Percentiles rank a stretch among this genome's conserved stretches.
These are phyloP conservation scores for Hydraecia micacea DNA, from an alignment of 2,888 invertebrate genomes.

Conservation along the genomic window DNA sequence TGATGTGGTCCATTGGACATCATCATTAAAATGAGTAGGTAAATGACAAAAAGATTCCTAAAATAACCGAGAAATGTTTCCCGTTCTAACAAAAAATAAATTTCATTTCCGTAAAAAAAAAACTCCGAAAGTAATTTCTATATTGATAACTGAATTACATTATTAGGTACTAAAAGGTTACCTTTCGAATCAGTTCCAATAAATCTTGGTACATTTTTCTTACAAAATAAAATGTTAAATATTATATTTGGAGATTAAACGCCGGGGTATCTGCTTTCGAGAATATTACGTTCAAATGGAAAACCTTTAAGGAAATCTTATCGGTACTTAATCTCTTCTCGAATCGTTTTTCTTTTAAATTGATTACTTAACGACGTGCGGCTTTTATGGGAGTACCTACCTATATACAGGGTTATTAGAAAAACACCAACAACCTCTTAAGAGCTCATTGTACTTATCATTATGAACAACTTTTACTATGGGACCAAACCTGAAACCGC, in stretches of 20 bases:
- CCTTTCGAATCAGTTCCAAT: constrained; percentile 2
- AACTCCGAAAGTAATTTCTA: not conserved
- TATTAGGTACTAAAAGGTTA: constrained; percentile 27
- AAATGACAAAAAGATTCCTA: not conserved
- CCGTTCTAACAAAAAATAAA: not conserved
- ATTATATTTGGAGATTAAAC: constrained; percentile 37
- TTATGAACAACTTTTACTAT: no score
- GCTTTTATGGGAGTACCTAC: constrained; percentile 1
- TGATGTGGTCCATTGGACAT: not conserved
- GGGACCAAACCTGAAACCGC: no score
- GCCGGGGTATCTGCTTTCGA: constrained; percentile 24
- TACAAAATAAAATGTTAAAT: constrained; percentile 18
- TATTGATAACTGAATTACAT: constrained; percentile 19
- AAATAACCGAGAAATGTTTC: not conserved
- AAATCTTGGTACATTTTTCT: constrained; percentile 15
- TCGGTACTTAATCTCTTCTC: constrained; percentile 53
- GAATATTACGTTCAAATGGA: constrained; percentile 53
- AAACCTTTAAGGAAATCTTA: constrained; percentile 59
- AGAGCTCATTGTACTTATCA: no score
- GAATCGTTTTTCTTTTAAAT: constrained; percentile 45
- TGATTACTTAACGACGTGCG: constrained; percentile 31
- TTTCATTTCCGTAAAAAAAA: not conserved
- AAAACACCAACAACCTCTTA: no score
- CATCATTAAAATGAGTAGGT: constrained; percentile 13
- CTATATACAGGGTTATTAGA: not conserved